Conservation (phyloP, 2,797 vertebrate genomes). For the Varecia variegata region DNA sequence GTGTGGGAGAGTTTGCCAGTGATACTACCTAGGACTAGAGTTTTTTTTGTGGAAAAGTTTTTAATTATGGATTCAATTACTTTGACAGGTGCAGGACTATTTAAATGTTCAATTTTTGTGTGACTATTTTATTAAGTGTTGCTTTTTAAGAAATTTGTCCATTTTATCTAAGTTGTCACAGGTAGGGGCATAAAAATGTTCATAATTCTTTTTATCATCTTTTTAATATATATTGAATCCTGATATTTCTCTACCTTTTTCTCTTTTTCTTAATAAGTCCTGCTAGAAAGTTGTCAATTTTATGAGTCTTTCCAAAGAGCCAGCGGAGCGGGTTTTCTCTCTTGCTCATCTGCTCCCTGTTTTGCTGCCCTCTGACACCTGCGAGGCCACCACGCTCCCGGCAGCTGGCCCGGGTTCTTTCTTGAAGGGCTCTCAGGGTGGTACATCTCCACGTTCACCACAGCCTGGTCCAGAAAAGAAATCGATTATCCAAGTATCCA, state of each 20-base stretch:
- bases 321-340: neutral
- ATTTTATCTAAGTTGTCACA: neutral
- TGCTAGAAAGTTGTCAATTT: neutral
- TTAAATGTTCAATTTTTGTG: neutral
- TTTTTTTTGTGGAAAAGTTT: neutral
- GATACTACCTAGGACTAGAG: neutral
- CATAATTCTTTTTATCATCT: neutral
- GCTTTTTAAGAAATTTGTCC: neutral
- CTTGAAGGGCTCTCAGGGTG: neutral
- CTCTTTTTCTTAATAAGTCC: neutral
- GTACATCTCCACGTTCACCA: neutral
- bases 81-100: neutral
- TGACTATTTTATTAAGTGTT: neutral
- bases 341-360: neutral
- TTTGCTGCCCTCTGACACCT: neutral
- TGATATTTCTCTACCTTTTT: neutral
- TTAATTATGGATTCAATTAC: slow-evolving; percentile 21
- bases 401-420: neutral
- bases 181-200: neutral
- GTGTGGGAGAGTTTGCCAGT: neutral
- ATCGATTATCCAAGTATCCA: neutral
- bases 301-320: neutral
- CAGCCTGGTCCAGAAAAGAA: neutral
- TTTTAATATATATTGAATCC: neutral
- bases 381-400: neutral